Evolutionary conservation across 35 echinoderm and acorn worm species (phyloP), one percentile per base, ranked within the genome.

Genomic region (Acanthaster planci): DNA sequence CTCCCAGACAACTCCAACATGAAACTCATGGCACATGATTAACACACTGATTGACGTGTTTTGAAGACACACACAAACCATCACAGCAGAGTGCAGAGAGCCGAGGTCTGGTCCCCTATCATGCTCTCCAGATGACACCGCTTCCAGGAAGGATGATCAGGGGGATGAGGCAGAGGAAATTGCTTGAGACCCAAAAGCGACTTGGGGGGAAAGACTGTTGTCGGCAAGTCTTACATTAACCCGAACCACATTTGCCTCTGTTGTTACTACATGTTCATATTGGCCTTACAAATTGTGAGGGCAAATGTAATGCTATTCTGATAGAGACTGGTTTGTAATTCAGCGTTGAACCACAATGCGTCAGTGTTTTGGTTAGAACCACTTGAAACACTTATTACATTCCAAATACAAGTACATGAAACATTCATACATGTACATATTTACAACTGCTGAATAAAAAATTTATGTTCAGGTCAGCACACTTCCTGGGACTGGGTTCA

Each of bases 91-190:
- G 0, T 26, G 1, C 16, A 1, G 8, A 67, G 8, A 19, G 9
- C 21, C n/a, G 7, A 27, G 7, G 29, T 35, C 64, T 36, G 23
- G 23, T 10, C 64, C 34, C 64, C 64, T 72, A 72, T 72, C 64
- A 2, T 26, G 30, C 3, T 12, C 64, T 31, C 21, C 64, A 72
- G 64, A 72, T 10, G 23, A 47, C 64, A 72, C 64, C 30, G 21
- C 14, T 72, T 72, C 26, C 34, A 72, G 64, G 64, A 72, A 72
- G 64, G 64, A 72, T 72, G 64, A 72, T 72, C 30, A 27, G 34
- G 23, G 23, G 64, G 34, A 72, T 29, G 34, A 72, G 19, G 34
- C 23, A 26, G 0, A 31, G 64, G 64, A 72, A 72, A 72, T 72
- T 26, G 30, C 21, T 72, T 31, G 30, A 72, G 64, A 72, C 64